These are phyloP conservation scores for Myoxocephalus aenaeus DNA, from an alignment of 2,797 vertebrate species.

Conservation along the genomic window DNA sequence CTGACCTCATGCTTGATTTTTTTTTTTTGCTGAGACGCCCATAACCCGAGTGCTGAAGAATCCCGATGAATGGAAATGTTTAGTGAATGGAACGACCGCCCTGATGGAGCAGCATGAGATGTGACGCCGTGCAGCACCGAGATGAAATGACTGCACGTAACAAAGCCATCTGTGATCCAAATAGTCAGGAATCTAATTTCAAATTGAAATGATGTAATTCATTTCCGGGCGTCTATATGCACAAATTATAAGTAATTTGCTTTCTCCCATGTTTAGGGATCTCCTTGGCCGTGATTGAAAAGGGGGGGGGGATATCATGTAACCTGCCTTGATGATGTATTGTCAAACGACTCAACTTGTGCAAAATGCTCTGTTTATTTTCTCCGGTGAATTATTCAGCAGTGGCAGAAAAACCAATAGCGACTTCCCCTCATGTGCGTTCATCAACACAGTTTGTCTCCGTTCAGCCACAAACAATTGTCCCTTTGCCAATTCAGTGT, in stretches of 20 bases:
- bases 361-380: slow-evolving; percentile 37
- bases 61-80: slow-evolving; percentile 5
- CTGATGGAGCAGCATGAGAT: not conserved
- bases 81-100: not conserved
- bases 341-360: slow-evolving; percentile 21
- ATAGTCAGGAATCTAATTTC: slow-evolving; percentile 18
- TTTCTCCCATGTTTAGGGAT: slow-evolving; percentile 9
- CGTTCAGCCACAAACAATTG: slow-evolving; percentile 27
- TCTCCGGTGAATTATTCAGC: slow-evolving; percentile 23
- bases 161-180: slow-evolving; percentile 27
- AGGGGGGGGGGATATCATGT: not conserved
- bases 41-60: slow-evolving; percentile 3
- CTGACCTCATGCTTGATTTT: not conserved
- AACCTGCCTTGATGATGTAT: not conserved
- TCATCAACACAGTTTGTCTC: slow-evolving; percentile 43
- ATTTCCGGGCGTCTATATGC: slow-evolving; percentile 11
- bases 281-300: slow-evolving; percentile 3
- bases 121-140: not conserved
- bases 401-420: slow-evolving; percentile 33
- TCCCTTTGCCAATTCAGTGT: slow-evolving; percentile 38
- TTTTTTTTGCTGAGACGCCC: slow-evolving; percentile 13
- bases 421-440: slow-evolving; percentile 12
- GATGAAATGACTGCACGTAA: slow-evolving; percentile 2
- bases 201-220: slow-evolving; percentile 17
- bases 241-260: slow-evolving; percentile 35